Evolutionary conservation across 2,888 invertebrate species (phyloP).

Genomic region (Tachina lurida): DNA sequence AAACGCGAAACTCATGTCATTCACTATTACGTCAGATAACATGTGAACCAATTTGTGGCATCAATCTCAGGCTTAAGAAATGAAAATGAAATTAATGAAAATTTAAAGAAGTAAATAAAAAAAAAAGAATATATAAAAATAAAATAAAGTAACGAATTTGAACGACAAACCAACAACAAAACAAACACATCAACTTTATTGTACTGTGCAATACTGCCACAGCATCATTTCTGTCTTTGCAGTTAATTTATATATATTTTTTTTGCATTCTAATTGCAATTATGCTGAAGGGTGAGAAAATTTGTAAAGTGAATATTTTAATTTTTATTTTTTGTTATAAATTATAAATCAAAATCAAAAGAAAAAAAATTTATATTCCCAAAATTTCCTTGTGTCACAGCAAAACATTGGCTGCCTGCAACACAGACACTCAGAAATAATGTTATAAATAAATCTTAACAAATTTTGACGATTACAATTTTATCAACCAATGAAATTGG

Average conservation of each 20-base stretch:
- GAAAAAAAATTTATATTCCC: neutral
- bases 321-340: neutral
- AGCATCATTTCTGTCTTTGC: conserved; percentile 50
- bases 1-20: conserved; percentile 73
- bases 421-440: too few relatives aligned
- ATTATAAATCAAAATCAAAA: neutral
- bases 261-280: conserved; percentile 60
- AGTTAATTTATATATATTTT: conserved; percentile 32
- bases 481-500: too few relatives aligned
- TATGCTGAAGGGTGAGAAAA: conserved; percentile 69
- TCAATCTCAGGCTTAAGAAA: conserved; percentile 80
- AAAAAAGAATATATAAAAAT: neutral
- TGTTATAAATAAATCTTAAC: too few relatives aligned
- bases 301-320: neutral
- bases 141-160: conserved; percentile 18
- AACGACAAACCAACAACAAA: conserved; percentile 49
- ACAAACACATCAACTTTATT: conserved; percentile 18
- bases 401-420: too few relatives aligned
- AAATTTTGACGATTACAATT: too few relatives aligned
- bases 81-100: conserved; percentile 68
- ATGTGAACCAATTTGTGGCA: conserved; percentile 82
- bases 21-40: conserved; percentile 72
- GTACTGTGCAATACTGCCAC: conserved; percentile 47
- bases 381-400: too few relatives aligned
- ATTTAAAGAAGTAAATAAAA: conserved; percentile 30